These are phyloP conservation scores for Drosophila insularis DNA, from an alignment of 1,140 invertebrate genomes.

Conservation along the genomic window DNA sequence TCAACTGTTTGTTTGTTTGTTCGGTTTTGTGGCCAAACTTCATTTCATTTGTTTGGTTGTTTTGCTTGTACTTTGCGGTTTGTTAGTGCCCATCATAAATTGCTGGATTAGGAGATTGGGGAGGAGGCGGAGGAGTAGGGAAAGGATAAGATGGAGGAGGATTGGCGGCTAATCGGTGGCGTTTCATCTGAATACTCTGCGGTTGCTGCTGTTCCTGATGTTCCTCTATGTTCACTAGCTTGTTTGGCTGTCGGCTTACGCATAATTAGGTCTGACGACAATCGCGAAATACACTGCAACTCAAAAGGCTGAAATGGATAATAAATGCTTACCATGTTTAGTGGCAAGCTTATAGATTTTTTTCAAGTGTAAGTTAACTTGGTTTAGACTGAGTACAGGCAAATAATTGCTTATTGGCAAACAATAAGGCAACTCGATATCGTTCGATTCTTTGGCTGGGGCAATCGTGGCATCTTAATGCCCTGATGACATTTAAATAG, in stretches of 20 bases:
- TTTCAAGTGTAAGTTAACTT: slow-evolving; percentile 7
- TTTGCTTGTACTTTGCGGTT: slow-evolving; percentile 40
- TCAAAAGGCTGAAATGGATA: neutral
- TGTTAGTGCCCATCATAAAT: slow-evolving; percentile 79
- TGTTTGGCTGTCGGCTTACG: slow-evolving; percentile 65
- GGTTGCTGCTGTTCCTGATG: slow-evolving; percentile 24
- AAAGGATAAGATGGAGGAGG: slow-evolving; percentile 11
- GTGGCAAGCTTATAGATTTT: neutral
- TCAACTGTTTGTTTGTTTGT: slow-evolving; percentile 70
- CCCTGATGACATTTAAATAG: slow-evolving; percentile 71
- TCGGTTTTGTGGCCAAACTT: slow-evolving; percentile 48
- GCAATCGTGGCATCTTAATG: slow-evolving; percentile 79
- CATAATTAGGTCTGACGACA: slow-evolving; percentile 72
- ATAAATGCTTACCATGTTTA: neutral
- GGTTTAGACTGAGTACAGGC: slow-evolving; percentile 48
- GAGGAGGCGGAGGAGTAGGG: neutral
- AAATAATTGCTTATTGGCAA: slow-evolving; percentile 69
- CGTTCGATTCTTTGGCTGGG: slow-evolving; percentile 27
- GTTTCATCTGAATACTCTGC: slow-evolving; percentile 62
- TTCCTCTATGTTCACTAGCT: slow-evolving; percentile 24
- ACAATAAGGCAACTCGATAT: slow-evolving; percentile 55
- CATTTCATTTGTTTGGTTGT: slow-evolving; percentile 61
- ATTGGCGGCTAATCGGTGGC: slow-evolving; percentile 68
- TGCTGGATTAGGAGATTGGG: slow-evolving; percentile 31
- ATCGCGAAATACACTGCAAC: slow-evolving; percentile 22